Evolutionary conservation across 2,797 vertebrate species (phyloP).

Genomic region (Macrochelys suwanniensis): DNA sequence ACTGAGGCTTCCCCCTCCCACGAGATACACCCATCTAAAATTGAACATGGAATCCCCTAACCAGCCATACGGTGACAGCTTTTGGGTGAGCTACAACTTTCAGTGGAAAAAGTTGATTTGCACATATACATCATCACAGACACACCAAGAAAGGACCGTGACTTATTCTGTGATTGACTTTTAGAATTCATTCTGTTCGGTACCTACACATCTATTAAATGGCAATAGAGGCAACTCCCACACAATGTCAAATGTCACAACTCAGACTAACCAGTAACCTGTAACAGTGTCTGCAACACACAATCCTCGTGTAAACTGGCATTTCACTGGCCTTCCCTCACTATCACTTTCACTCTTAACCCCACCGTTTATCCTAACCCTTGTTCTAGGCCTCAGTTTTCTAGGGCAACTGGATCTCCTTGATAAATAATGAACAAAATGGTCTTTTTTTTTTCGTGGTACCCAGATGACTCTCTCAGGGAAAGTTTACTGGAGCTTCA

Average conservation of each 20-base stretch:
- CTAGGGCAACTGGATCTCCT: neutral
- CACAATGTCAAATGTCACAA: conserved; percentile 49
- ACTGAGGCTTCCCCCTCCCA: conserved; percentile 66
- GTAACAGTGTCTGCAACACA: neutral
- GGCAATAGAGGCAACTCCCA: neutral
- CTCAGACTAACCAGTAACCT: neutral
- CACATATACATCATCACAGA: neutral
- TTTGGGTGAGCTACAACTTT: neutral
- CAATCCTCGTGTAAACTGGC: neutral
- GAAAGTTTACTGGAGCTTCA: conserved; percentile 70
- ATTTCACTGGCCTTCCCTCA: neutral
- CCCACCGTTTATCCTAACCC: neutral
- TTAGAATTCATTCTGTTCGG: conserved; percentile 12
- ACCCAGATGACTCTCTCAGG: conserved; percentile 70
- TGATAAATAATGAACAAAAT: neutral
- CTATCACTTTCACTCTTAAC: neutral
- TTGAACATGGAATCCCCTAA: conserved; percentile 63
- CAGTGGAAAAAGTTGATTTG: conserved; percentile 58
- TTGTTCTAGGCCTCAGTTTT: neutral
- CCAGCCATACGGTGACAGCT: neutral
- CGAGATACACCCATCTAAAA: conserved; percentile 57
- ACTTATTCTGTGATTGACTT: conserved; percentile 25
- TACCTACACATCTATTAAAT: neutral
- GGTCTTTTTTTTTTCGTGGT: conserved; percentile 30
- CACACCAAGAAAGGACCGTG: neutral